These are phyloP conservation scores for Miichthys miiuy DNA, from an alignment of 2,797 vertebrate genomes.

Conservation along the genomic window DNA sequence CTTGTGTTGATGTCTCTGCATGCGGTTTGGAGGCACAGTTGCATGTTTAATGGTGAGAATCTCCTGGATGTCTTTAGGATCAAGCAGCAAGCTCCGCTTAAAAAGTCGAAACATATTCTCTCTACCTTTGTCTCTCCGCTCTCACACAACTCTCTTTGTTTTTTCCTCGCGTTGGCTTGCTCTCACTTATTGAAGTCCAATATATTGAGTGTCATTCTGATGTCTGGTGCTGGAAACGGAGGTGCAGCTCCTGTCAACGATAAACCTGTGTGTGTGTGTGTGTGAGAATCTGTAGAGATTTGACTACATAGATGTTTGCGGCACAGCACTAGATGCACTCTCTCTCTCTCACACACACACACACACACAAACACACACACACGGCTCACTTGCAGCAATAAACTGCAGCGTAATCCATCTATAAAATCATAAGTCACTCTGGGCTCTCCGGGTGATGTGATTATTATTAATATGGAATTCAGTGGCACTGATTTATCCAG, in stretches of 20 bases:
- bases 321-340: neutral
- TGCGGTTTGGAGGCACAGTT: neutral
- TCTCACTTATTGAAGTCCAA: conserved; percentile 11
- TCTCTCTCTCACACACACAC: conserved; percentile 1
- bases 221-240: conserved; percentile 13
- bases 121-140: neutral
- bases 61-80: conserved; percentile 7
- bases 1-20: neutral
- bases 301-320: neutral
- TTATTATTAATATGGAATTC: conserved; percentile 65
- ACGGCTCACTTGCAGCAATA: conserved; percentile 43
- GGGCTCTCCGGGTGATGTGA: conserved; percentile 50
- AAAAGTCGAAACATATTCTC: neutral
- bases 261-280: conserved; percentile 6
- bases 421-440: conserved; percentile 61
- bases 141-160: neutral
- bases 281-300: neutral
- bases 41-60: neutral
- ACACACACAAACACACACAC: conserved; percentile 11
- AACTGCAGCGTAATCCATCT: conserved; percentile 56
- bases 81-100: neutral
- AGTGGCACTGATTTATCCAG: conserved; percentile 59
- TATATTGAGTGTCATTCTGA: conserved; percentile 14
- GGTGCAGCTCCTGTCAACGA: conserved; percentile 24
- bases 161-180: neutral